These are phyloP conservation scores for Hylomyscus alleni DNA, from an alignment of 2,797 vertebrate species.

Conservation along the genomic window DNA sequence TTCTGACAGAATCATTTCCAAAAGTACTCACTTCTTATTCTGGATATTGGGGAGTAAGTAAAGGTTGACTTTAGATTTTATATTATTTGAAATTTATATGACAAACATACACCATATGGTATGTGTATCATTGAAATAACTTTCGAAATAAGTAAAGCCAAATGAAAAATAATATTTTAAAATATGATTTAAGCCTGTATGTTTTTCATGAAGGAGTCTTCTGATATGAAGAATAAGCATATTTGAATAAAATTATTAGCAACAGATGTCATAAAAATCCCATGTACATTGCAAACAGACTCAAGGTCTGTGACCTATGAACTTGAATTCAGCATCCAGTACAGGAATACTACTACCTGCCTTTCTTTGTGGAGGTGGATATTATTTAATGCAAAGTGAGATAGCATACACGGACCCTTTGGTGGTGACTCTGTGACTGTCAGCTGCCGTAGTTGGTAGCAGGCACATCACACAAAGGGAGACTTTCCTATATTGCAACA, in stretches of 20 bases:
- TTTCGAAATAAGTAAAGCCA: slow-evolving; percentile 46
- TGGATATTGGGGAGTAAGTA: slow-evolving; percentile 21
- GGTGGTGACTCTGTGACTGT: neutral
- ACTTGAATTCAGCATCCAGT: neutral
- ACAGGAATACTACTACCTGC: neutral
- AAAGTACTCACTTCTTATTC: slow-evolving; percentile 17
- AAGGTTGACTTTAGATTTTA: slow-evolving; percentile 29
- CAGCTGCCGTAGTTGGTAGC: neutral
- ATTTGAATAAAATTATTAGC: slow-evolving; percentile 30
- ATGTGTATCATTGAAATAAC: slow-evolving; percentile 6
- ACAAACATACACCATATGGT: neutral
- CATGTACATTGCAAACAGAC: neutral
- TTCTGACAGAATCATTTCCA: neutral
- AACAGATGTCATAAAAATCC: neutral
- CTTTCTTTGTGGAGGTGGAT: neutral
- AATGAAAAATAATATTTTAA: slow-evolving; percentile 43
- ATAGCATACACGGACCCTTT: neutral
- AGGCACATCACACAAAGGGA: neutral
- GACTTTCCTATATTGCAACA: slow-evolving; percentile 33
- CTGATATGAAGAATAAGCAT: neutral
- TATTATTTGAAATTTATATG: slow-evolving; percentile 44
- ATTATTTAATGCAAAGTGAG: slow-evolving; percentile 16
- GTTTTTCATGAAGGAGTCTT: neutral
- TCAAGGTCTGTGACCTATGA: neutral
- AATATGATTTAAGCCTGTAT: neutral